Evolutionary conservation across 2,797 vertebrate genomes (phyloP).

Genomic region (Mormyrops boulengeri): DNA sequence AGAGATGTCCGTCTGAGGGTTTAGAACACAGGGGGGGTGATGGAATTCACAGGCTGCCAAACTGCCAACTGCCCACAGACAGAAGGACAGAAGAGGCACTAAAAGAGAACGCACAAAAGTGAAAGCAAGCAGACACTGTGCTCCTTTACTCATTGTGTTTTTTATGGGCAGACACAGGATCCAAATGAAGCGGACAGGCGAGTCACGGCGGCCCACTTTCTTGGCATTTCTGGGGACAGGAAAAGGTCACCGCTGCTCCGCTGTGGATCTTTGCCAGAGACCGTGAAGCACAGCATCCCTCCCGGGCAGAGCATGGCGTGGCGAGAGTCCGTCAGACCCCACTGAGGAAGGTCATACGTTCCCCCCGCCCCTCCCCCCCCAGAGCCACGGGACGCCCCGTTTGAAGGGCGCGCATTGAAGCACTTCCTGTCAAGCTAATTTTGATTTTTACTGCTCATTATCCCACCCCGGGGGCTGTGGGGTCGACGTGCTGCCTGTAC

Average conservation of each 20-base stretch:
- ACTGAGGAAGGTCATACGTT: not conserved
- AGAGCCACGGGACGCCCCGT: not conserved
- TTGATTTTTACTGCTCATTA: constrained; percentile 11
- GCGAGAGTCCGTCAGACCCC: not conserved
- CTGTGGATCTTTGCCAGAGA: constrained; percentile 25
- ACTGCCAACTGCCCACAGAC: not conserved
- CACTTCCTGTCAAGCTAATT: not conserved
- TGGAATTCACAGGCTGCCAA: not conserved
- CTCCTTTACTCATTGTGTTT: not conserved
- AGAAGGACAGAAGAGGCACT: not conserved
- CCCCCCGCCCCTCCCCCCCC: not conserved
- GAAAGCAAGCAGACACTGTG: not conserved
- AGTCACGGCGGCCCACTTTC: constrained; percentile 35
- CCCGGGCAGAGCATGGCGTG: not conserved
- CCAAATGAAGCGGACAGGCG: constrained; percentile 20
- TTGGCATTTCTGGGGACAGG: constrained; percentile 33
- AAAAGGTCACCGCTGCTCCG: constrained; percentile 26
- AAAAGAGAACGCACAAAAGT: not conserved
- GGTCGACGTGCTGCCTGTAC: not conserved
- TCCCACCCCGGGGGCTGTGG: not conserved
- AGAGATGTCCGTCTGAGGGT: not conserved
- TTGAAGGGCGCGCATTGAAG: not conserved
- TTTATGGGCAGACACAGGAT: not conserved
- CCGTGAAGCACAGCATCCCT: not conserved
- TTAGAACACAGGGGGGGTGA: not conserved